Evolutionary conservation across 2,113 vertebrate genomes (phyloP).

Genomic region (Rhineura floridana): DNA sequence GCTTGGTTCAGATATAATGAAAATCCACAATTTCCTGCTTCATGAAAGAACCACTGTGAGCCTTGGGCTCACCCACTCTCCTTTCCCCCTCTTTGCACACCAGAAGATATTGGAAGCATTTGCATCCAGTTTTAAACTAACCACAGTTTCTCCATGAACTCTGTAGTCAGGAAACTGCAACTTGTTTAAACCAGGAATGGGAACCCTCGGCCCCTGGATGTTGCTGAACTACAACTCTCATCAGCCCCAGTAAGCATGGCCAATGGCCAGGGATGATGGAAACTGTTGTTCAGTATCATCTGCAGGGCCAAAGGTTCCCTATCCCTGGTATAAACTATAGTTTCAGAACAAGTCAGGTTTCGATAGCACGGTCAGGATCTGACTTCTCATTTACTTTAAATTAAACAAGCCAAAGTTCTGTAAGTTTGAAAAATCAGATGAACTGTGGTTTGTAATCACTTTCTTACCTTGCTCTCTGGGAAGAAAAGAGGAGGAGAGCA

Average conservation of each 20-base stretch:
- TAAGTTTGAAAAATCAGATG: not conserved
- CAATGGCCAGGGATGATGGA: too few species aligned
- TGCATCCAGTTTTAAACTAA: not conserved
- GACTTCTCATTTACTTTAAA: not conserved
- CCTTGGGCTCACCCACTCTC: not conserved
- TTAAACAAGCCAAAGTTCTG: not conserved
- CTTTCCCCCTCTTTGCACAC: not conserved
- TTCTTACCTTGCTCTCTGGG: not conserved
- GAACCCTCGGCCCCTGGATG: too few species aligned
- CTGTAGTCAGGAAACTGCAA: not conserved
- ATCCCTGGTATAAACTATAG: not conserved
- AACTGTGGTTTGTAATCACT: not conserved
- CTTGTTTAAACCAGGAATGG: not conserved
- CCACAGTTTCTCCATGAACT: not conserved
- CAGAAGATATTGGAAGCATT: not conserved
- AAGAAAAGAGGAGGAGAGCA: not conserved
- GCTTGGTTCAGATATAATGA: not conserved
- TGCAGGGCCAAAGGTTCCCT: too few species aligned
- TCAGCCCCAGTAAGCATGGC: too few species aligned
- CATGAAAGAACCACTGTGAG: not conserved
- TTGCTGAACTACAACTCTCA: too few species aligned
- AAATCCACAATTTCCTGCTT: not conserved
- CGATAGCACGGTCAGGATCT: not conserved
- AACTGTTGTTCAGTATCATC: too few species aligned
- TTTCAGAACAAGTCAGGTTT: not conserved